These are phyloP conservation scores for Sinocyclocheilus maitianheensis DNA, from an alignment of 2,113 vertebrate species.

Conservation along the genomic window DNA sequence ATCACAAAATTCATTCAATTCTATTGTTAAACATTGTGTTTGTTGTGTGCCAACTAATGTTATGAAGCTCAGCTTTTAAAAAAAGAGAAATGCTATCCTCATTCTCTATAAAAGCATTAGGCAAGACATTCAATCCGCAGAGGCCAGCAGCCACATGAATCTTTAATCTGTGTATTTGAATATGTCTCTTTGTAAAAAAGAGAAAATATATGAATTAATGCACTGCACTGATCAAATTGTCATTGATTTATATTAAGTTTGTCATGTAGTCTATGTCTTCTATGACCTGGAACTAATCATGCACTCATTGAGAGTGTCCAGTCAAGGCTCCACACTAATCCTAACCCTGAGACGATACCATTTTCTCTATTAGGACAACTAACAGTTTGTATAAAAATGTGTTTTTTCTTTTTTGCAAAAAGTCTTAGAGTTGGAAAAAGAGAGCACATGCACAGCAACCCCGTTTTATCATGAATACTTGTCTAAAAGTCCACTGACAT, in stretches of 20 bases:
- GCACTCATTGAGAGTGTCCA: not conserved
- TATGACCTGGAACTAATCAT: not conserved
- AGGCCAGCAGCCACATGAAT: not conserved
- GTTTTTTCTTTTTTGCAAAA: too few relatives aligned
- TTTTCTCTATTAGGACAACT: not conserved
- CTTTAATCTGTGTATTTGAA: not conserved
- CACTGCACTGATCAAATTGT: not conserved
- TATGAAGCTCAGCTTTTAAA: too few relatives aligned
- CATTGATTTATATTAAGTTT: not conserved
- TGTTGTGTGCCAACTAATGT: too few relatives aligned
- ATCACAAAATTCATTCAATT: too few relatives aligned
- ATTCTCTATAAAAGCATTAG: not conserved
- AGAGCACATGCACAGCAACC: not conserved
- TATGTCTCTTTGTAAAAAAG: not conserved
- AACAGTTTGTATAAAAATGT: not conserved
- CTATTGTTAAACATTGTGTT: too few relatives aligned
- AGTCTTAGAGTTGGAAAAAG: not conserved
- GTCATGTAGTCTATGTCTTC: not conserved
- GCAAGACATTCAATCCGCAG: not conserved
- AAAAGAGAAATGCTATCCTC: not conserved
- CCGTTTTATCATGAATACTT: not conserved
- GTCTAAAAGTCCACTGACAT: constrained; percentile 42
- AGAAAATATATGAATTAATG: not conserved
- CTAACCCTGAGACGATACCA: not conserved
- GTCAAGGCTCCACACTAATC: not conserved